phyloP scores from a whole-genome alignment of 1,140 invertebrate species.

The Geopemphigus sp. region DNA sequence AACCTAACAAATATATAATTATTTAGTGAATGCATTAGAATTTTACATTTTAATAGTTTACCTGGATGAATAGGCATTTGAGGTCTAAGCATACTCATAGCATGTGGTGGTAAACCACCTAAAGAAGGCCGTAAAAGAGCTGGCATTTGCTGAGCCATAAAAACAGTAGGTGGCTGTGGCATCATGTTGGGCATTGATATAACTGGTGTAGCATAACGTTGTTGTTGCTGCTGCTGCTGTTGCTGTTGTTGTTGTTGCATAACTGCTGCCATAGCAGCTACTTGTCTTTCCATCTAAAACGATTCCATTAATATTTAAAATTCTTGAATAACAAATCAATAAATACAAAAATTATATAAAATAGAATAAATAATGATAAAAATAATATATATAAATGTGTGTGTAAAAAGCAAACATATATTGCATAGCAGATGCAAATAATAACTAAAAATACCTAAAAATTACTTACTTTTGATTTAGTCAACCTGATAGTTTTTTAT shows the following conservation, averaged over 20 bases:
- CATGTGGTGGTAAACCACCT: constrained; percentile 38
- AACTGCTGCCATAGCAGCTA: constrained; percentile 47
- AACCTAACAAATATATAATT: constrained; percentile 57
- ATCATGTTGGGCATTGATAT: constrained; percentile 47
- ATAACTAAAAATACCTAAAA: constrained; percentile 41
- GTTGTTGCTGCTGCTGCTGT: constrained; percentile 32
- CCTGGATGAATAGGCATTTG: constrained; percentile 47
- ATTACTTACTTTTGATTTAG: constrained; percentile 41
- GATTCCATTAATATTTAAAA: neutral
- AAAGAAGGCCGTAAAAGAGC: constrained; percentile 39
- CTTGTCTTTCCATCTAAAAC: constrained; percentile 48
- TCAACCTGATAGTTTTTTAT: constrained; percentile 5
- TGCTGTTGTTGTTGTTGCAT: constrained; percentile 43
- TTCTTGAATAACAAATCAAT: neutral
- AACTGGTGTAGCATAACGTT: constrained; percentile 33
- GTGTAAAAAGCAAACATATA: constrained; percentile 22
- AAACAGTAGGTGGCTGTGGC: constrained; percentile 41
- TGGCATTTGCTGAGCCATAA: constrained; percentile 48
- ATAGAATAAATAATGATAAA: constrained; percentile 3
- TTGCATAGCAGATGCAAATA: constrained; percentile 42
- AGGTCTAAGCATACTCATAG: constrained; percentile 45
- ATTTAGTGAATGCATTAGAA: neutral
- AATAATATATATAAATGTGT: neutral
- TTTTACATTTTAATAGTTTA: constrained; percentile 6
- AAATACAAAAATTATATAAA: neutral